Evolutionary conservation across 2,797 vertebrate genomes (phyloP).

Genomic region (Gila robusta): DNA sequence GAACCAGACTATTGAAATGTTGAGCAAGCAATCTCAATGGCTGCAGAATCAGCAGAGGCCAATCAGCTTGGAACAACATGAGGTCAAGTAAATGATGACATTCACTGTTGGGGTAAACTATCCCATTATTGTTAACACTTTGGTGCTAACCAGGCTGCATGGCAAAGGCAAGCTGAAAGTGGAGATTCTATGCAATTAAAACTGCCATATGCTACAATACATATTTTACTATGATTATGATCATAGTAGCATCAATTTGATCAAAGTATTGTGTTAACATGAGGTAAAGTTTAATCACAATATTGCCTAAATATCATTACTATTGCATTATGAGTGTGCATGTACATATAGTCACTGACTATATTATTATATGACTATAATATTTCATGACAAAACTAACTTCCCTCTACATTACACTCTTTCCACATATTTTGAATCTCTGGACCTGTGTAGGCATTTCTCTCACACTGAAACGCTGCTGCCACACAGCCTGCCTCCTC

Average conservation of each 20-base stretch:
- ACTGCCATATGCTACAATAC: background rate
- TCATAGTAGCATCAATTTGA: background rate
- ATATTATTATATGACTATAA: too few relatives aligned
- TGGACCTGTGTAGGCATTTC: slow-evolving; percentile 35
- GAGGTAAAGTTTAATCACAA: background rate
- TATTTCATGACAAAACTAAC: background rate
- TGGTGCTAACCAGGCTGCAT: background rate
- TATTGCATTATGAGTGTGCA: background rate
- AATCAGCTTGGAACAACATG: background rate
- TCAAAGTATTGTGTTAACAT: background rate
- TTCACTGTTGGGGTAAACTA: background rate
- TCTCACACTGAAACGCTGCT: slow-evolving; percentile 19
- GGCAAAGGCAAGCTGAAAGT: background rate
- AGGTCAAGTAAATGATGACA: too few relatives aligned
- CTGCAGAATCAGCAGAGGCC: background rate
- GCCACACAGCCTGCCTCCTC: slow-evolving; percentile 38
- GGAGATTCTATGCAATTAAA: background rate
- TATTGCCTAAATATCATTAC: background rate
- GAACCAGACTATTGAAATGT: background rate
- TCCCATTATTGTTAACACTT: background rate
- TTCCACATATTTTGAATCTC: slow-evolving; percentile 32
- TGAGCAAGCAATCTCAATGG: background rate
- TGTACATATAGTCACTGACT: background rate
- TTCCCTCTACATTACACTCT: background rate
- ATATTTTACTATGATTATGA: background rate